Evolutionary conservation across 1,140 invertebrate genomes (phyloP).

Genomic region (Leptinotarsa defecta): DNA sequence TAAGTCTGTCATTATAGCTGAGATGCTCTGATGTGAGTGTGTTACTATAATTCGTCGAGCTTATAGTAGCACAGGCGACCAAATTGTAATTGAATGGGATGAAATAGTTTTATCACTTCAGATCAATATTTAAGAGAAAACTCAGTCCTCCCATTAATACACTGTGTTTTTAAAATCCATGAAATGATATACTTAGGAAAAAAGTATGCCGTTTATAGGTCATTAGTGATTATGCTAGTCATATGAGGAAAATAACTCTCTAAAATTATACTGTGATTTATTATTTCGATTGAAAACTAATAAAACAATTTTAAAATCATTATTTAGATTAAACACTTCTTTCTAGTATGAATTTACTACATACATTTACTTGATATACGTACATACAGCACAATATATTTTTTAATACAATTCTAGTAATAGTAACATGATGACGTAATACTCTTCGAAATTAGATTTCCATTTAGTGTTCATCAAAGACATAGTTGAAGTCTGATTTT

Average conservation of each 20-base stretch:
- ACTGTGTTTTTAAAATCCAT: too few species aligned
- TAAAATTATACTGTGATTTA: background rate
- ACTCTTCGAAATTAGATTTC: background rate
- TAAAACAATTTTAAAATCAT: background rate
- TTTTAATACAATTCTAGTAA: too few species aligned
- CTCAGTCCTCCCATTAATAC: too few species aligned
- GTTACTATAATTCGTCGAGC: background rate
- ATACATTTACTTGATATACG: background rate
- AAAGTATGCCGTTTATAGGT: background rate
- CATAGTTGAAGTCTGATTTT: constrained; percentile 3
- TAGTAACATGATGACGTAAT: background rate
- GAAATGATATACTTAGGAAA: background rate
- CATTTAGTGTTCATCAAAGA: background rate
- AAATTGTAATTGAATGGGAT: too few species aligned
- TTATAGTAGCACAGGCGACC: background rate
- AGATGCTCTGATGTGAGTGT: background rate
- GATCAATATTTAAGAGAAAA: too few species aligned
- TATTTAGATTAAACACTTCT: background rate
- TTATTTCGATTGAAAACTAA: too few species aligned
- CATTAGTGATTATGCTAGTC: background rate
- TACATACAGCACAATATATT: too few species aligned
- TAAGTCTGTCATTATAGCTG: too few species aligned
- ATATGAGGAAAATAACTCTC: background rate
- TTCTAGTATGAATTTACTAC: background rate
- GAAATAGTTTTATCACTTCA: too few species aligned